These are phyloP conservation scores for Siniperca obscura DNA, from an alignment of 2,797 vertebrate genomes.

Conservation along the genomic window DNA sequence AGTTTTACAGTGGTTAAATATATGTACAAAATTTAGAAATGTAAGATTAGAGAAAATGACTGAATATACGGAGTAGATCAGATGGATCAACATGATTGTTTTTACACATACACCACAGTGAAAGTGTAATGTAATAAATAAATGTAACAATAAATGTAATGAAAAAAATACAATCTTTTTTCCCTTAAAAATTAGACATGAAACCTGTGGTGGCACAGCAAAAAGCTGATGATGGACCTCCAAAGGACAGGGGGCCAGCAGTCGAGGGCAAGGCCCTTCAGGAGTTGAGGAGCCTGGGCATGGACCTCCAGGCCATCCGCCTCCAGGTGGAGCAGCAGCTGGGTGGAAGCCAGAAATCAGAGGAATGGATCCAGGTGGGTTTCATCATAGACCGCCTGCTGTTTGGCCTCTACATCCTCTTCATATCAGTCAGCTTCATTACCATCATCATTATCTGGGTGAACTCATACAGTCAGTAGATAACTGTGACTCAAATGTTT, in stretches of 20 bases:
- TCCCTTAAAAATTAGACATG: slow-evolving; percentile 33
- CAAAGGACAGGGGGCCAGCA: not conserved
- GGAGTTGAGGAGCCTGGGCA: slow-evolving; percentile 76
- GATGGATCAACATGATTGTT: not conserved
- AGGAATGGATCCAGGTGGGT: slow-evolving; percentile 83
- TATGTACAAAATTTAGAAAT: not conserved
- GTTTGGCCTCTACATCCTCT: slow-evolving; percentile 82
- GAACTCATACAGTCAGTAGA: slow-evolving; percentile 58
- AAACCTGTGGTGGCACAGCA: slow-evolving; percentile 17
- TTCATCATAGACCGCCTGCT: slow-evolving; percentile 83
- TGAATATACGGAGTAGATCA: not conserved
- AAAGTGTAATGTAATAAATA: too few species aligned
- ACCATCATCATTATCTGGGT: slow-evolving; percentile 81
- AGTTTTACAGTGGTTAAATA: not conserved
- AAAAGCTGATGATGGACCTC: not conserved
- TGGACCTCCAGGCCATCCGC: slow-evolving; percentile 74
- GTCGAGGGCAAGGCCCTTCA: slow-evolving; percentile 55
- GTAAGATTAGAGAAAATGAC: not conserved
- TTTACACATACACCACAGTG: not conserved
- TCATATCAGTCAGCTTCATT: slow-evolving; percentile 82
- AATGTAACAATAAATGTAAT: not conserved
- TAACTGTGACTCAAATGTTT: slow-evolving; percentile 16
- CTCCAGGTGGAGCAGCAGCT: slow-evolving; percentile 72
- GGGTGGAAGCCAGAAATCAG: slow-evolving; percentile 38
- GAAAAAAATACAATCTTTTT: not conserved